phyloP scores from a whole-genome alignment of 2,888 invertebrate genomes.

The Boloria euphrosyne region DNA sequence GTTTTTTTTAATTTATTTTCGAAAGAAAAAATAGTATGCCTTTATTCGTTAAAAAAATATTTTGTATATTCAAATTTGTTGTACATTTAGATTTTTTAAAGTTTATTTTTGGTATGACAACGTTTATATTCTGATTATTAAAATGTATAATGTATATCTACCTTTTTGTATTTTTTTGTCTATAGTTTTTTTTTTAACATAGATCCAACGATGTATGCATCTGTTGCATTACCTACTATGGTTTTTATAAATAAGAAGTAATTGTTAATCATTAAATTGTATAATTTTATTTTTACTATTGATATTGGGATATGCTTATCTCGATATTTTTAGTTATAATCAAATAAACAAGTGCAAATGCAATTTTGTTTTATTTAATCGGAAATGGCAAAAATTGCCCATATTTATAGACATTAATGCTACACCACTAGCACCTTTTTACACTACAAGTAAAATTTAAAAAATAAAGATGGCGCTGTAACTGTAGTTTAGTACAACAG shows the following conservation, averaged over 20 bases:
- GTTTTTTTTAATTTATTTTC: too few relatives aligned
- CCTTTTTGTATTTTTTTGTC: neutral
- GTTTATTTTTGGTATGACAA: too few relatives aligned
- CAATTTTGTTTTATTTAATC: conserved; percentile 9
- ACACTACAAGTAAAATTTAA: too few relatives aligned
- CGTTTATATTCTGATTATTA: too few relatives aligned
- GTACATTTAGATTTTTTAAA: too few relatives aligned
- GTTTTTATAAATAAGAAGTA: neutral
- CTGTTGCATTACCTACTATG: neutral
- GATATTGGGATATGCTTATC: conserved; percentile 9
- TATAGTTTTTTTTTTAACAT: neutral
- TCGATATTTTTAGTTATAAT: conserved; percentile 8
- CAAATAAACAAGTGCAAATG: conserved; percentile 18
- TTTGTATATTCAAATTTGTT: too few relatives aligned
- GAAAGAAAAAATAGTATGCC: too few relatives aligned
- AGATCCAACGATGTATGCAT: too few relatives aligned
- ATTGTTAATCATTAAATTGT: conserved; percentile 10
- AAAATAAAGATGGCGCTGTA: too few relatives aligned
- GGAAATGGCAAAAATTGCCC: too few relatives aligned
- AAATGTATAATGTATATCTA: too few relatives aligned
- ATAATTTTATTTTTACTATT: conserved; percentile 20
- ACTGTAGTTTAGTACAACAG: neutral
- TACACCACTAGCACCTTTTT: neutral
- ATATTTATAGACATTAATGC: neutral
- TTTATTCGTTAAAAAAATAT: too few relatives aligned